Conservation (phyloP, 2,797 vertebrate genomes). For the Hafferia zeledoni region DNA sequence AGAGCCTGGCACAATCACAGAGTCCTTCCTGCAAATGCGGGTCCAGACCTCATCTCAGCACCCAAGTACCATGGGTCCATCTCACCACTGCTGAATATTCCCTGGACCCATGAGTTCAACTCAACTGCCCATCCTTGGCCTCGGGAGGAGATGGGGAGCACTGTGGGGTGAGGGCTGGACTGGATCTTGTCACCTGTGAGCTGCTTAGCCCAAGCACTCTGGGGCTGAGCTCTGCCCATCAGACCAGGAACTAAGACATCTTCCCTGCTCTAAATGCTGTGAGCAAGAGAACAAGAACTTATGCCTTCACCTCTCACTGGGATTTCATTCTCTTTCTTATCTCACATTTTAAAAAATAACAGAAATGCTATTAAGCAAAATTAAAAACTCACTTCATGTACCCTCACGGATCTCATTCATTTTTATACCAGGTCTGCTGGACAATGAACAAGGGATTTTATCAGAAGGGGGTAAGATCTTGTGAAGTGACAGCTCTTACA, state of each 20-base stretch:
- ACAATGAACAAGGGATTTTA: not conserved
- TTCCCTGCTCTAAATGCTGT: fast-evolving
- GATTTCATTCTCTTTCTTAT: not conserved
- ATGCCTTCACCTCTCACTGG: not conserved
- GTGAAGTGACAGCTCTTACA: fast-evolving
- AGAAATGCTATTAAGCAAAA: not conserved
- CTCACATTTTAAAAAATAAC: not conserved
- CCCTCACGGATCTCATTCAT: not conserved
- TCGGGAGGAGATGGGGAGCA: fast-evolving
- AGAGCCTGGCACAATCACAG: not conserved
- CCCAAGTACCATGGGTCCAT: not conserved
- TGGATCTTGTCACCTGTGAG: fast-evolving
- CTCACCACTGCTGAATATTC: fast-evolving
- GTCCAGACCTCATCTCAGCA: not conserved
- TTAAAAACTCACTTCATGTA: not conserved
- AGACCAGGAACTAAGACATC: fast-evolving
- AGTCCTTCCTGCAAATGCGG: not conserved
- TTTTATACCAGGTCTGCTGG: not conserved
- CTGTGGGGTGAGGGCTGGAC: fast-evolving
- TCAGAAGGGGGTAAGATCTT: not conserved
- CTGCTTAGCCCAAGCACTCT: fast-evolving
- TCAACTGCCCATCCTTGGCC: fast-evolving
- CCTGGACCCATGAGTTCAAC: fast-evolving
- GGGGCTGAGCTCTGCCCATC: not conserved
- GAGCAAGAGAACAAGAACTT: not conserved